Percentiles rank a stretch among this genome's conserved stretches.
Conservation (phyloP, 2,888 invertebrate species). For the Acheta domesticus region DNA sequence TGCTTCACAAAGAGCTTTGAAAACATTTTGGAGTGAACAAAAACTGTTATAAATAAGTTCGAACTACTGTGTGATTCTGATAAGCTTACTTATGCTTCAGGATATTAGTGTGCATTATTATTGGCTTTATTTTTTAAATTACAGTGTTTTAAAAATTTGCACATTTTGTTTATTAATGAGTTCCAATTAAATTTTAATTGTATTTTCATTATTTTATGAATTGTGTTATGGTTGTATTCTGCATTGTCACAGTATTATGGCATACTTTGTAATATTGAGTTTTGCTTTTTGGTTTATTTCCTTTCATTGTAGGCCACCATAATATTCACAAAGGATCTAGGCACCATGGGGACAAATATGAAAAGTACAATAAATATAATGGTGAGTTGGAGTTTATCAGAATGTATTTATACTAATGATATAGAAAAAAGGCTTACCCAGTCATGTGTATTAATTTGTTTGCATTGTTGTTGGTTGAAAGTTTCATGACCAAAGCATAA, state of each 20-base stretch:
- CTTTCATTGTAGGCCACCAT: constrained; percentile 44
- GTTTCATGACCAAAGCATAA: too few species aligned
- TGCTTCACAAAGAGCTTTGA: too few species aligned
- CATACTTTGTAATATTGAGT: constrained; percentile 18
- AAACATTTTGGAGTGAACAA: too few species aligned
- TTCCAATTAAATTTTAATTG: not conserved
- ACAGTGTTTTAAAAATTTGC: not conserved
- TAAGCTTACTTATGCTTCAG: too few species aligned
- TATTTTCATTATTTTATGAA: not conserved
- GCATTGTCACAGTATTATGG: too few species aligned
- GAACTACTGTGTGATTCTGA: too few species aligned
- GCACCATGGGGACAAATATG: constrained; percentile 52
- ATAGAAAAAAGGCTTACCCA: not conserved
- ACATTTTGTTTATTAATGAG: not conserved
- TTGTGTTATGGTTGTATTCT: too few species aligned
- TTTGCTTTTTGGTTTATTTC: constrained; percentile 29
- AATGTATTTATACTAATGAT: constrained; percentile 6
- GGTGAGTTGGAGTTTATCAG: constrained; percentile 44
- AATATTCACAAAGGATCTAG: constrained; percentile 50
- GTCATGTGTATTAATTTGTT: too few species aligned
- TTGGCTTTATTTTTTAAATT: not conserved
- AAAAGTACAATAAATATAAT: constrained; percentile 54
- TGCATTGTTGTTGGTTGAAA: too few species aligned
- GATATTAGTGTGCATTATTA: not conserved
- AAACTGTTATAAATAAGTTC: too few species aligned